Evolutionary conservation across 2,113 vertebrate genomes (phyloP).

Genomic region (Ictidomys tridecemlineatus): DNA sequence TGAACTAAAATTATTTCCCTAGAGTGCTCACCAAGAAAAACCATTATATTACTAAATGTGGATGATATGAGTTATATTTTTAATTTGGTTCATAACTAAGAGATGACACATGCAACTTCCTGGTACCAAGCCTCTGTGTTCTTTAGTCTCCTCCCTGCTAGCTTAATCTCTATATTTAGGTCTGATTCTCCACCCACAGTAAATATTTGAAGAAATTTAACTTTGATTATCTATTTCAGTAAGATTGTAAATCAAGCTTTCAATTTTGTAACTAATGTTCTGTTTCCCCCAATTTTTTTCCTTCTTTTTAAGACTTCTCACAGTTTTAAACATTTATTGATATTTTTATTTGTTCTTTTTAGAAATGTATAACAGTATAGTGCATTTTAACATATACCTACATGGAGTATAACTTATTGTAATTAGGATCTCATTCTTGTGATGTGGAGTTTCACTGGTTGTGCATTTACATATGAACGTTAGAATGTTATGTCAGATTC

Average conservation of each 20-base stretch:
- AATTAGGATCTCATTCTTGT: no score
- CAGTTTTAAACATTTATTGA: no score
- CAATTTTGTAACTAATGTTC: not conserved
- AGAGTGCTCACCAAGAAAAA: not conserved
- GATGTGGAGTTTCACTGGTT: no score
- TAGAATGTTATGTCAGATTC: no score
- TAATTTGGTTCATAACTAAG: not conserved
- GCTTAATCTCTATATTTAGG: not conserved
- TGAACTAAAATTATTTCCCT: not conserved
- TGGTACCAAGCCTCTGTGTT: not conserved
- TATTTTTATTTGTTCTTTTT: no score
- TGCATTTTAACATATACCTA: no score
- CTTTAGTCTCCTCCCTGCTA: not conserved
- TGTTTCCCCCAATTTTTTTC: not conserved
- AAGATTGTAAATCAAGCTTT: not conserved
- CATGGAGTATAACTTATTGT: no score
- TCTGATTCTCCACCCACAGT: not conserved
- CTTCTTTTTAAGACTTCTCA: not conserved
- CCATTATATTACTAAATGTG: not conserved
- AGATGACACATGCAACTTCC: not conserved
- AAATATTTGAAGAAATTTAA: not conserved
- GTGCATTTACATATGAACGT: no score
- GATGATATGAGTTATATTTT: not conserved
- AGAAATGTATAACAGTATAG: no score
- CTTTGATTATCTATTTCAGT: not conserved